Evolutionary conservation across 2,797 vertebrate species (phyloP).

Genomic region (Pseudochaenichthys georgianus): DNA sequence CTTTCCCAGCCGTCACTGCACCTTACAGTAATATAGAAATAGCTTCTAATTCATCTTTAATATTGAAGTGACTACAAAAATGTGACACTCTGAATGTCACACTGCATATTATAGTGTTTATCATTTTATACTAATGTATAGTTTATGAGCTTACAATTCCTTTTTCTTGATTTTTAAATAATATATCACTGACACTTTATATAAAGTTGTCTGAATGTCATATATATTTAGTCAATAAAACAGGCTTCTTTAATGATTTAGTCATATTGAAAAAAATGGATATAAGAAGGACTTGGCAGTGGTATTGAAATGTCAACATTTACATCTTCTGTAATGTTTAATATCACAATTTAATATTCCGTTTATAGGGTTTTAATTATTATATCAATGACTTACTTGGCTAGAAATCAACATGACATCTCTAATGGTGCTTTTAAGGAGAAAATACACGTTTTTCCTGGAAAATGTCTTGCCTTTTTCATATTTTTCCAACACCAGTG

Average conservation of each 20-base stretch:
- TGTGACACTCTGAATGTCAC: conserved; percentile 40
- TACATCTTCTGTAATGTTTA: too few relatives aligned
- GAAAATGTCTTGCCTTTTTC: background rate
- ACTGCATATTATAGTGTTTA: conserved; percentile 22
- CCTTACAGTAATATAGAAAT: conserved; percentile 5
- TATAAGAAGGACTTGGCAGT: background rate
- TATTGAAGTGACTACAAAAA: conserved; percentile 17
- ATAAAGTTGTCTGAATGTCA: background rate
- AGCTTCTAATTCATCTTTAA: conserved; percentile 23
- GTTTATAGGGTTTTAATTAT: too few relatives aligned
- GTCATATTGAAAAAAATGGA: background rate
- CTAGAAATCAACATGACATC: background rate
- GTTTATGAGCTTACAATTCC: conserved; percentile 5
- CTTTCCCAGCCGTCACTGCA: conserved; percentile 1
- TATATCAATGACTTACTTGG: too few relatives aligned
- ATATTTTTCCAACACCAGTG: background rate
- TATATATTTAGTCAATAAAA: background rate
- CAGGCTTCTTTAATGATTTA: background rate
- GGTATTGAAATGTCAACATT: too few relatives aligned
- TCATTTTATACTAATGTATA: background rate
- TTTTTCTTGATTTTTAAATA: background rate
- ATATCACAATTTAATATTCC: too few relatives aligned
- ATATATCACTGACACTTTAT: conserved; percentile 3
- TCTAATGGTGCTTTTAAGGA: background rate
- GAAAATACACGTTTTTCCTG: background rate